Conservation (phyloP, 1,140 invertebrate genomes). For the Leptonema lineaticorne region DNA sequence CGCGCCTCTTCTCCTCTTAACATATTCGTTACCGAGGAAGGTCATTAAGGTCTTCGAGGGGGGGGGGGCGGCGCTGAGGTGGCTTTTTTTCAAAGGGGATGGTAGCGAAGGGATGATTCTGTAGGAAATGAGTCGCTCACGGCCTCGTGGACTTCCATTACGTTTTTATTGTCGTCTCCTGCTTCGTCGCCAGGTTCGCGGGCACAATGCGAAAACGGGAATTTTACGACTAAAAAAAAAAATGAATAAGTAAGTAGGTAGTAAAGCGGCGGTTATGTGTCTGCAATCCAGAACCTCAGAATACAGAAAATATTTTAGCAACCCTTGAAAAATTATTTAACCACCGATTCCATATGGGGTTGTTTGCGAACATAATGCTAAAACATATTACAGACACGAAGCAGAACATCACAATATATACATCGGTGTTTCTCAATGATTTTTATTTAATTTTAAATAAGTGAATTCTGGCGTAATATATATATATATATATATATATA, state of each 20-base stretch:
- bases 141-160: constrained; percentile 1
- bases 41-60: neutral
- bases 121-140: constrained; percentile 7
- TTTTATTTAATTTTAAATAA: no score
- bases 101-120: neutral
- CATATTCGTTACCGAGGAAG: neutral
- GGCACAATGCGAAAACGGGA: no score
- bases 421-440: no score
- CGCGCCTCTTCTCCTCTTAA: neutral
- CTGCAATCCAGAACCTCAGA: no score
- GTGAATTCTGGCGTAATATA: no score
- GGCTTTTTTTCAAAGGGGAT: neutral
- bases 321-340: neutral
- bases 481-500: no score
- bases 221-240: neutral
- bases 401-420: no score
- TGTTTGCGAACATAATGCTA: no score
- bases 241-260: neutral
- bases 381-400: no score
- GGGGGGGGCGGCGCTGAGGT: neutral
- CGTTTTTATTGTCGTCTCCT: constrained; percentile 10
- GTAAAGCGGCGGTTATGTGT: no score
- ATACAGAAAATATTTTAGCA: neutral
- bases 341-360: no score
- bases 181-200: neutral